phyloP scores from a whole-genome alignment of 2,797 vertebrate species.

The Distichodus sexfasciatus region DNA sequence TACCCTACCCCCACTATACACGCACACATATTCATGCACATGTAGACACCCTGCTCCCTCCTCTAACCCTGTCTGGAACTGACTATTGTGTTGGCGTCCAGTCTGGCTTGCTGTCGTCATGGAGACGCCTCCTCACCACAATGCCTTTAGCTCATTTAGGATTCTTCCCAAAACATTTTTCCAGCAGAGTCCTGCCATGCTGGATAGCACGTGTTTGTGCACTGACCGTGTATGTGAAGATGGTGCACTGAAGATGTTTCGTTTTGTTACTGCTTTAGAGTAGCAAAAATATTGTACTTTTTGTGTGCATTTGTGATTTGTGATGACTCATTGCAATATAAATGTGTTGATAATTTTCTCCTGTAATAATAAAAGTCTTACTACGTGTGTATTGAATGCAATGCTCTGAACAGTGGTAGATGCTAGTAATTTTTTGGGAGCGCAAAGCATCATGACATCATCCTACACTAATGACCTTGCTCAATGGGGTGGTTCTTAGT shows the following conservation, averaged over 20 bases:
- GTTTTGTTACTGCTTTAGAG: background rate
- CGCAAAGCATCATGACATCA: constrained; percentile 1
- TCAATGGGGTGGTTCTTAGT: constrained; percentile 14
- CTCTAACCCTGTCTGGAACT: constrained; percentile 23
- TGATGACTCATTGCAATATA: too few relatives aligned
- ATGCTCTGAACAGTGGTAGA: background rate
- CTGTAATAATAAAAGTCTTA: too few relatives aligned
- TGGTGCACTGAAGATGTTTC: background rate
- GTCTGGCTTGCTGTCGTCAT: constrained; percentile 48
- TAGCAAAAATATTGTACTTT: too few relatives aligned
- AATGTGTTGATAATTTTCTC: too few relatives aligned
- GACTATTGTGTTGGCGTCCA: constrained; percentile 33
- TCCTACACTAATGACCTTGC: constrained; percentile 8
- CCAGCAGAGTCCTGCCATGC: constrained; percentile 11
- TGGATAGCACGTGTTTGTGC: constrained; percentile 3
- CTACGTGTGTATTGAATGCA: background rate
- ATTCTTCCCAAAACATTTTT: constrained; percentile 50
- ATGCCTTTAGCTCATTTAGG: constrained; percentile 51
- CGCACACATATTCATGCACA: constrained; percentile 4
- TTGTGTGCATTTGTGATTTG: too few relatives aligned
- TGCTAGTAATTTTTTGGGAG: background rate
- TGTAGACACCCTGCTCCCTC: background rate
- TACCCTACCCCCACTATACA: background rate
- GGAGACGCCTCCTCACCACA: constrained; percentile 46
- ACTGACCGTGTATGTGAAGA: background rate